Base-by-base conservation (phyloP, 2,888 invertebrate species). In the Synergus umbraculus region DNA sequence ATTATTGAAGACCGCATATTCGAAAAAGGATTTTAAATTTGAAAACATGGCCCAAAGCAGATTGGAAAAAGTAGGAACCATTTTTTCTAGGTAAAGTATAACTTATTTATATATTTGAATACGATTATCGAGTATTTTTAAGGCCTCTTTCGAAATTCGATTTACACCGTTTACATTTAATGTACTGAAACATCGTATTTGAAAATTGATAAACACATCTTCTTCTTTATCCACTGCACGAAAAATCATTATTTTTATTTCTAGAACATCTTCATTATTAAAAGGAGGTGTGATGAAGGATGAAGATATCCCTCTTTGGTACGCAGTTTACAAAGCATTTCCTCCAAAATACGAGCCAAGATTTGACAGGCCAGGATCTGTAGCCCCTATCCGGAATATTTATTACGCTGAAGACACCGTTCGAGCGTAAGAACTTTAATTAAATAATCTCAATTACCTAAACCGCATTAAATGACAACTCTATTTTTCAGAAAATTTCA, bases 251-350 rank as follows among this genome's bases (percentile, higher is more conserved):
- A 29, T 78, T 79, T 76, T 76, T 80, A 88, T 83, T 91, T 93
- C 58, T 90, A 97, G 98, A 91, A 93, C 96, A 2, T 94, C 95
- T 85, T 97, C 98, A 7, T 93, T 99, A 54, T 90, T 99, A 15
- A 94, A 95, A 81, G 94, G 96, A 37, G 96, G 97, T 73, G 98
- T 96, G 4, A 93, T 98, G 91, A 96, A 95, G 89, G 93, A 95
- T 79, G 95, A 96, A 85, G 97, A 98, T 87, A 94, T 96, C 83
- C 99, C 99, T 0, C 81, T 99, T 12, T 99, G 99, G 99, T 98
- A 96, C 90, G 97, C 97, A 90, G 93, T 99, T 37, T 99, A 98
- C 91, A 95, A 95, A 92, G 95, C 96, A 0, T 98, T 98, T 93
- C 99, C 99, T 9, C 99, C 99, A 1, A 95, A 95, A 84, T 92